Base-by-base conservation (phyloP, 2,888 invertebrate species). In the Melanotus villosus region DNA sequence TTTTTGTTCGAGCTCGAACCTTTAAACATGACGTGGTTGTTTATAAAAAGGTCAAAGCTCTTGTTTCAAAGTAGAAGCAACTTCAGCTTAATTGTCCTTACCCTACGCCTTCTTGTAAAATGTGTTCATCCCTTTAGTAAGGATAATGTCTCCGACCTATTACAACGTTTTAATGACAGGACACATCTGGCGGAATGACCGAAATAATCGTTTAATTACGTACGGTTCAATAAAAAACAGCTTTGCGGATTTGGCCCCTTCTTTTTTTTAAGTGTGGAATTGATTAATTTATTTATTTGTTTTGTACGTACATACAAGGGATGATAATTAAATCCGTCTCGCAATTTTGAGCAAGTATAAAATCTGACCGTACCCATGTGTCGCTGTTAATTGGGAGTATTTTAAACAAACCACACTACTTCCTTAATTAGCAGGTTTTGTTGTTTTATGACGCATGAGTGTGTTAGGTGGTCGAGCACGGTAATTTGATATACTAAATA, bases 51-150 rank as follows among this genome's bases (percentile, higher is more conserved):
- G n/a, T 23, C 47, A 26, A 26, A 26, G 47, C 47, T 23, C 21
- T 12, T 21, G 23, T 23, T n/a, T 18, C 19, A 43, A 43, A 43
- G 43, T 43, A 43, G 19, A 43, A 43, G 43, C 47, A 23, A 26
- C 23, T 47, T 19, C 23, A 12, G 19, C 47, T 47, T 47, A 47
- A 47, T 47, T 47, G 47, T 47, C 12, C 43, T 12, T 47, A 10
- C 47, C 47, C 47, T 26, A 47, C 47, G 47, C 47, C 47, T 47
- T n/a, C 47, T 47, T 47, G 47, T 47, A 47, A 47, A 47, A 47
- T 26, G 47, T 23, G 47, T 23, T 21, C 47, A 47, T 12, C 23
- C 47, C 47, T 47, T 47, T 47, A 47, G 23, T 26, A 47, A 47
- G 47, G 23, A 47, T 19, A 47, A 47, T 47, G 47, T 26, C 47